A percentile compares a stretch with the other conserved stretches of the same genome.
Conservation (phyloP, 2,797 vertebrate species). For the Nyctalus aviator region DNA sequence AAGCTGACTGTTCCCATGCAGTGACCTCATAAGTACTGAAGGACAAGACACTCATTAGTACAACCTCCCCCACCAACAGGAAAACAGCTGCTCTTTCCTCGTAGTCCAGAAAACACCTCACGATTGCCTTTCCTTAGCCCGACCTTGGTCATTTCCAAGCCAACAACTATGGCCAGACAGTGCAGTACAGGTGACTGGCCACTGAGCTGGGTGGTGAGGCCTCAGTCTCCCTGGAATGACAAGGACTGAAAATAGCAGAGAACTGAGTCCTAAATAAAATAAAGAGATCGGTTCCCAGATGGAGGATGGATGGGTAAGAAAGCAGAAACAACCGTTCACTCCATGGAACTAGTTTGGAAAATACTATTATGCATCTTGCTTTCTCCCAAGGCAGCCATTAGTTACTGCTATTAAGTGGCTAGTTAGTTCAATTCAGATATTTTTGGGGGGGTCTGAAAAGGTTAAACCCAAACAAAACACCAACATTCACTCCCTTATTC, state of each 20-base stretch:
- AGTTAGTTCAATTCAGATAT: neutral
- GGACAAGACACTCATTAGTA: neutral
- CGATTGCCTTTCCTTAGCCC: neutral
- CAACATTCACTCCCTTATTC: neutral
- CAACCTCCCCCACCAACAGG: neutral
- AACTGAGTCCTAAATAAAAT: neutral
- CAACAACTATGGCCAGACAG: neutral
- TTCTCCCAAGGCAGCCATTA: neutral
- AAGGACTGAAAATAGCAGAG: neutral
- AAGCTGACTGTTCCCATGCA: neutral
- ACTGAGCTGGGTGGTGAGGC: neutral
- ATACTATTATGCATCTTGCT: neutral
- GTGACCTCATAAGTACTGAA: neutral
- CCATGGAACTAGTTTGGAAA: neutral
- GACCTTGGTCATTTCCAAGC: neutral
- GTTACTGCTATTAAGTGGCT: neutral
- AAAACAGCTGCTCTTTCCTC: neutral
- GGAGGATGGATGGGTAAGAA: neutral
- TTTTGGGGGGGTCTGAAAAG: neutral
- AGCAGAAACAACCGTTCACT: neutral
- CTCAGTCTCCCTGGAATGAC: neutral
- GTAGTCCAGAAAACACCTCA: neutral
- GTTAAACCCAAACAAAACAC: neutral
- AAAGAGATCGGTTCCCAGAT: neutral
- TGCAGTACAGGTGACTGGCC: too few relatives aligned